phyloP scores from a whole-genome alignment of 2,797 vertebrate genomes.

The Caiman crocodilus region DNA sequence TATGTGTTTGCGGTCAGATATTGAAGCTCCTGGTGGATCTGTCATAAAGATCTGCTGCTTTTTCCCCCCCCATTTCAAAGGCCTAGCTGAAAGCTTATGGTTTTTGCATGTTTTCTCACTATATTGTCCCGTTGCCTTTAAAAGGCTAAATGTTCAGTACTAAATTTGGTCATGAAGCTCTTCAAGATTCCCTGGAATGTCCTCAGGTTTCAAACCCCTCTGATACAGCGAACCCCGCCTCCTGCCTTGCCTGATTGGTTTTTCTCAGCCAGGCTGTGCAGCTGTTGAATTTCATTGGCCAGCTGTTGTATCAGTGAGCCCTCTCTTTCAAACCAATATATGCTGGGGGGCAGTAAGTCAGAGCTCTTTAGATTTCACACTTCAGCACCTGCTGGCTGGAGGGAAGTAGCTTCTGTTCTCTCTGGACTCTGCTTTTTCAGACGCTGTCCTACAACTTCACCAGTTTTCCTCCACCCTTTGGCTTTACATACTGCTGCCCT shows the following conservation, averaged over 20 bases:
- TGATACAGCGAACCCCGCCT: constrained; percentile 82
- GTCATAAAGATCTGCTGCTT: not conserved
- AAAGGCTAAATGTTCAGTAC: constrained; percentile 94
- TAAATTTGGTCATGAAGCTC: constrained; percentile 99
- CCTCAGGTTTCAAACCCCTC: constrained; percentile 89
- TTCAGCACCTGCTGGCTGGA: constrained; percentile 65
- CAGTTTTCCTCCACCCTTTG: constrained; percentile 33
- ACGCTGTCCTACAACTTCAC: not conserved
- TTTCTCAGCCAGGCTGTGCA: not conserved
- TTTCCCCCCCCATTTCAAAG: not conserved
- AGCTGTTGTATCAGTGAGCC: constrained; percentile 37
- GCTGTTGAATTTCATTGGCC: constrained; percentile 72
- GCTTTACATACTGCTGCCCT: constrained; percentile 30
- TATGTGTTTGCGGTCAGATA: not conserved
- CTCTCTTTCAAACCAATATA: constrained; percentile 39
- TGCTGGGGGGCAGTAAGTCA: not conserved
- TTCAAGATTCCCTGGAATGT: constrained; percentile 97
- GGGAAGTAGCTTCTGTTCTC: constrained; percentile 33
- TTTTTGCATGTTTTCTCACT: constrained; percentile 81
- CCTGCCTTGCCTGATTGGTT: constrained; percentile 76
- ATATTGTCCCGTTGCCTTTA: constrained; percentile 93
- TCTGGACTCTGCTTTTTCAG: not conserved
- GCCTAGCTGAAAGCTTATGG: constrained; percentile 34
- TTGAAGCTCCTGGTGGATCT: not conserved
- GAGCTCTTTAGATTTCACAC: constrained; percentile 59